Percentiles rank a stretch among this genome's conserved stretches.
phyloP scores from a whole-genome alignment of 2,797 vertebrate genomes.

The Labeo calbasu region DNA sequence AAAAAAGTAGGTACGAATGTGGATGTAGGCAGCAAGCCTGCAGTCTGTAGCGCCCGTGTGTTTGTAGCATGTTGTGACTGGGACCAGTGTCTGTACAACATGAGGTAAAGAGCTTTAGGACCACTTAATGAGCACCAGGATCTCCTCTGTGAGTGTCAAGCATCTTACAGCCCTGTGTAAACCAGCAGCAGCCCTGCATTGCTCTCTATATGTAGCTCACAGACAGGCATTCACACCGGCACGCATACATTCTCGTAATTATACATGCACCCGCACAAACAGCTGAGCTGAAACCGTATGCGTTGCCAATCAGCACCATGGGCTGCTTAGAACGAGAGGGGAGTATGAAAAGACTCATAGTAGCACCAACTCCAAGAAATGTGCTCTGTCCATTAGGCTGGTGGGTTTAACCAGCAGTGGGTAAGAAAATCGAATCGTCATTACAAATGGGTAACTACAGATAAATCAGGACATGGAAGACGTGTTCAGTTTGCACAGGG shows the following conservation, averaged over 20 bases:
- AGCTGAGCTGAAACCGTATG: conserved; percentile 38
- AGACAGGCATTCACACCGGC: conserved; percentile 7
- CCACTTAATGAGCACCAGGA: conserved; percentile 66
- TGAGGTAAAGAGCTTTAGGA: conserved; percentile 81
- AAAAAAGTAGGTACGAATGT: conserved; percentile 73
- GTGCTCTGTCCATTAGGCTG: conserved; percentile 33
- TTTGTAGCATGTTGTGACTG: conserved; percentile 76
- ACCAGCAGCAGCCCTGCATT: conserved; percentile 54
- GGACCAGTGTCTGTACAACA: conserved; percentile 81
- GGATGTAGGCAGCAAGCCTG: conserved; percentile 73
- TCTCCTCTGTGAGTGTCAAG: conserved; percentile 64
- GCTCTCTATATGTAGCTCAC: conserved; percentile 39
- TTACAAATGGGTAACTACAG: conserved; percentile 15
- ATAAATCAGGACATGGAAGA: conserved; percentile 24
- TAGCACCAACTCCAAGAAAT: conserved; percentile 58
- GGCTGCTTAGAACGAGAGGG: conserved; percentile 24
- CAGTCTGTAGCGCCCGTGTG: conserved; percentile 68
- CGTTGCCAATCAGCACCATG: conserved; percentile 49
- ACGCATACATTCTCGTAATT: conserved; percentile 32
- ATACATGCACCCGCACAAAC: conserved; percentile 7
- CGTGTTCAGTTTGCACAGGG: background rate
- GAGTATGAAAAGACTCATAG: conserved; percentile 47
- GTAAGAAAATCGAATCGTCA: conserved; percentile 1
- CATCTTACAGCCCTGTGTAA: conserved; percentile 62
- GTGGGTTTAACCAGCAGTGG: conserved; percentile 18